A percentile compares a stretch with the other conserved stretches of the same genome.
These are phyloP conservation scores for Habrosyne pyritoides DNA, from an alignment of 2,888 invertebrate species.

Conservation along the genomic window DNA sequence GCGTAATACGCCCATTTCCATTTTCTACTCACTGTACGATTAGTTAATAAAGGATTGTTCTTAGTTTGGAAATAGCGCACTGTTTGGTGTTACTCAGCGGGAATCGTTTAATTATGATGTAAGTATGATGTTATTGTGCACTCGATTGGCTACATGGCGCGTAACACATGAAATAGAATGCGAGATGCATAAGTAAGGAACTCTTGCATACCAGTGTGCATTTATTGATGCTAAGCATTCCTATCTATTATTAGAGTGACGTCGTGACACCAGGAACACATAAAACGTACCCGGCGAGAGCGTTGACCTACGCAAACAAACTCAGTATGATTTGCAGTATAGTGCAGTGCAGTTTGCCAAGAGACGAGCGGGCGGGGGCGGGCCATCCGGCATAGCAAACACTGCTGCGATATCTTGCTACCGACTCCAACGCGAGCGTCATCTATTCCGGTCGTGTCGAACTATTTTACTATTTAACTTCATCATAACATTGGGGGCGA, in stretches of 20 bases:
- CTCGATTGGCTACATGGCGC: constrained; percentile 42
- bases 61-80: constrained; percentile 46
- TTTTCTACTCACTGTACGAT: constrained; percentile 42
- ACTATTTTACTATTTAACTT: constrained; percentile 43
- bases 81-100: constrained; percentile 46
- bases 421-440: constrained; percentile 49
- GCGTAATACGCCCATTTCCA: constrained; percentile 45
- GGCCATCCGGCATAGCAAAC: constrained; percentile 70
- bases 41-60: constrained; percentile 51
- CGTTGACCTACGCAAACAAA: constrained; percentile 81
- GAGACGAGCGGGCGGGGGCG: constrained; percentile 67
- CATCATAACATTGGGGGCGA: constrained; percentile 43
- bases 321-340: constrained; percentile 79
- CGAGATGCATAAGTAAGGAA: constrained; percentile 58
- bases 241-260: constrained; percentile 81
- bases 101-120: constrained; percentile 47
- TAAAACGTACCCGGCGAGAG: constrained; percentile 73
- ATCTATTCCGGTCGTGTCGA: constrained; percentile 51
- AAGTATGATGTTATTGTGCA: constrained; percentile 48
- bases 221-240: constrained; percentile 73
- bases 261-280: constrained; percentile 81
- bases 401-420: constrained; percentile 64
- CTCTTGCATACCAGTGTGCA: constrained; percentile 65
- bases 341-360: constrained; percentile 79
- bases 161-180: constrained; percentile 51